Conservation (phyloP, 2,113 vertebrate genomes). For the Dendropsophus ebraccatus region DNA sequence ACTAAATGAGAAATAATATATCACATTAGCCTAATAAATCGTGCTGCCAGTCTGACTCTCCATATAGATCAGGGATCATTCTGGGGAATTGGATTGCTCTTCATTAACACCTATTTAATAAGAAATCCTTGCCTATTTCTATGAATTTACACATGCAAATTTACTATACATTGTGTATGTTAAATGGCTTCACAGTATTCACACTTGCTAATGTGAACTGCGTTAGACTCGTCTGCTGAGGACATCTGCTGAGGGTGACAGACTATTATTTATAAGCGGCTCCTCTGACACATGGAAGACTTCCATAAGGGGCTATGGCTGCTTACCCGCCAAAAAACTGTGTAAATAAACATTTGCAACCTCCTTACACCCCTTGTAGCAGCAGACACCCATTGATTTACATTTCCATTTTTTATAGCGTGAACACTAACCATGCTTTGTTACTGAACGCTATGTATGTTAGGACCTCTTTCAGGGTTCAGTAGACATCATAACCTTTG, state of each 20-base stretch:
- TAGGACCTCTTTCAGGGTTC: not conserved
- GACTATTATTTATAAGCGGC: not conserved
- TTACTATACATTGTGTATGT: not conserved
- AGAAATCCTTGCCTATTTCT: not conserved
- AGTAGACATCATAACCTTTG: not conserved
- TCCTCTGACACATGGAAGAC: not conserved
- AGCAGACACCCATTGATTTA: not conserved
- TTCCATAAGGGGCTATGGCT: not conserved
- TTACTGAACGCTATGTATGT: not conserved
- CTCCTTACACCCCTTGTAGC: not conserved
- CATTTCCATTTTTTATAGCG: not conserved
- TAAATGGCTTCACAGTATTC: too few species aligned
- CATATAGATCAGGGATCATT: not conserved
- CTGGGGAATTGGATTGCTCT: not conserved
- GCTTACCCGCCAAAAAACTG: not conserved
- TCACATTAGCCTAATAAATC: not conserved
- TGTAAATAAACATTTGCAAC: not conserved
- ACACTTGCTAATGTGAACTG: not conserved
- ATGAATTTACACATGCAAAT: not conserved
- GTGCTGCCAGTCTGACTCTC: not conserved
- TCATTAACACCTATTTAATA: too few species aligned
- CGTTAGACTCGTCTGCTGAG: not conserved
- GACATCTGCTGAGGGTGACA: not conserved
- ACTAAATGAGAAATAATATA: not conserved
- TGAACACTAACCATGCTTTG: not conserved